Evolutionary conservation across 1,140 invertebrate species (phyloP), one percentile per base, ranked within the genome.

Genomic region (Scaptomyza graminum): DNA sequence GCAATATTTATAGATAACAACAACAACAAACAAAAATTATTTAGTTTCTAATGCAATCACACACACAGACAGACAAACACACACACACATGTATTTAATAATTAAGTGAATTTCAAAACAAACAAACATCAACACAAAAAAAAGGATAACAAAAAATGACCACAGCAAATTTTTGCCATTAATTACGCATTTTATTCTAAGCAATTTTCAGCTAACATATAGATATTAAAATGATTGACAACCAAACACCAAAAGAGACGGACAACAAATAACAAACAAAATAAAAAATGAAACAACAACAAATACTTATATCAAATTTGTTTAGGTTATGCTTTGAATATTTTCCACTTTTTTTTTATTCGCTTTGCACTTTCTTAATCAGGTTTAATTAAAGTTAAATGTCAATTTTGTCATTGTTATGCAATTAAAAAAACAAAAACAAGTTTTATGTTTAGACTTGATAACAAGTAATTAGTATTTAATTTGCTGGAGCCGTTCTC

Each of bases 111-210:
- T 31, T 31, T 31, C 5, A 31, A 5, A 31, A 9, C 0, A 34
- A n/a, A n/a, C n/a, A n/a, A n/a, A n/a, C n/a, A n/a, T n/a, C n/a
- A n/a, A n/a, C n/a, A n/a, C n/a, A 56, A 34, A 34, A 64, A 47
- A 3, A 28, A 9, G 3, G 37, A 71, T 54, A 54, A 71, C 68
- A 59, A 57, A 57, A 64, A 55, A 78, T 82, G 41, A 84, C 62
- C 66, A 74, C 52, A 66, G 69, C 74, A 60, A 66, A 82, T 78
- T 87, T 81, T 87, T 85, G 81, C 81, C 81, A 85, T 85, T 87
- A 82, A 72, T 75, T 78, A 77, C 81, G 82, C 82, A 82, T 82
- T 85, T 85, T 75, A 78, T 57, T 71, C 43, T 84, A 84, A 85
- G 81, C 77, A 39, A 73, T 62, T 69, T 59, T 73, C 70, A 69